Percentiles rank a stretch among this genome's conserved stretches.
Evolutionary conservation across 2,113 vertebrate genomes (phyloP).

Genomic region (Platysteira castanea): DNA sequence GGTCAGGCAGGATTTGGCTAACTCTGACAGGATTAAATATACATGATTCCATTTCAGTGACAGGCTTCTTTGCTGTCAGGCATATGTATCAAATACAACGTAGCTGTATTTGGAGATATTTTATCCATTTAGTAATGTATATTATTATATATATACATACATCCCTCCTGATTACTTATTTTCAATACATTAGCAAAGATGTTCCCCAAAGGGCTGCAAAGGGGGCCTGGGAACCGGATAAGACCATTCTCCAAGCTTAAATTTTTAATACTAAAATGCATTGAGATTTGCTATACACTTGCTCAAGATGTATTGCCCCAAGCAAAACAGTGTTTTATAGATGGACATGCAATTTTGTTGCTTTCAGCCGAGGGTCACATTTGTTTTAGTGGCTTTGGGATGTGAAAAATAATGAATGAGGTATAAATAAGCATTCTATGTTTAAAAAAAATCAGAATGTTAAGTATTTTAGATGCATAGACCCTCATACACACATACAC

Average conservation of each 20-base stretch:
- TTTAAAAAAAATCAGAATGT: not conserved
- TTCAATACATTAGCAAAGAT: conserved; percentile 37
- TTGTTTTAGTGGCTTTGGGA: not conserved
- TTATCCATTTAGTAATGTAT: conserved; percentile 44
- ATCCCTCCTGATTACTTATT: conserved; percentile 25
- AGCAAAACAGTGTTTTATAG: conserved; percentile 81
- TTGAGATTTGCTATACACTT: conserved; percentile 78
- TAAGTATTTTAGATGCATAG: not conserved
- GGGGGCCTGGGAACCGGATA: conserved; percentile 64
- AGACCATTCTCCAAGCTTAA: conserved; percentile 70
- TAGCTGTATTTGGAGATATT: conserved; percentile 39
- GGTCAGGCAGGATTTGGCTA: conserved; percentile 53
- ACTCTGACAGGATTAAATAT: conserved; percentile 50
- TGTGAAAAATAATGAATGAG: not conserved
- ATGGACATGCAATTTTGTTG: conserved; percentile 65
- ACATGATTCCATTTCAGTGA: conserved; percentile 40
- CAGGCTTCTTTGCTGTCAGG: conserved; percentile 30
- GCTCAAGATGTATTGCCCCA: conserved; percentile 79
- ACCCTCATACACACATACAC: accelerated
- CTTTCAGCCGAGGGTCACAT: not conserved
- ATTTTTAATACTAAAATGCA: conserved; percentile 85
- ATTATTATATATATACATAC: conserved; percentile 22
- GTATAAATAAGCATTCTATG: not conserved
- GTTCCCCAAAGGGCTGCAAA: conserved; percentile 34
- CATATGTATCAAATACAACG: conserved; percentile 2